phyloP scores from a whole-genome alignment of 2,888 invertebrate genomes.

The Caenorhabditis imperialis region DNA sequence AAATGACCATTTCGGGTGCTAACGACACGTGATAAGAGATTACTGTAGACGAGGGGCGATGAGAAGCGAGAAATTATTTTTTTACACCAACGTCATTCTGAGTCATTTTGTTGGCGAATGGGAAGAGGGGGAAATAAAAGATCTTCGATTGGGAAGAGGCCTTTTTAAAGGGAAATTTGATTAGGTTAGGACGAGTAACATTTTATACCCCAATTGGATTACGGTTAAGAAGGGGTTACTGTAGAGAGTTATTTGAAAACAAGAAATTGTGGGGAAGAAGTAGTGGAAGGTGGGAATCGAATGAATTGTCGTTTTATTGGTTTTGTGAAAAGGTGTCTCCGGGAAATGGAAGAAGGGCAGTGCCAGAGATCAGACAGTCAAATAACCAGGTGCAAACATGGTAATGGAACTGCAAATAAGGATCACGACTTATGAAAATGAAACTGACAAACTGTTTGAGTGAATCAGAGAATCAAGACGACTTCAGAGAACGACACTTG shows the following conservation, averaged over 20 bases:
- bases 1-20: conserved; percentile 38
- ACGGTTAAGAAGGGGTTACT: conserved; percentile 19
- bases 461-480: no score
- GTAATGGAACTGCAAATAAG: conserved; percentile 45
- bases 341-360: conserved; percentile 3
- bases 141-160: conserved; percentile 7
- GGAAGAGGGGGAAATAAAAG: conserved; percentile 3
- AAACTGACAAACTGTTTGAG: conserved; percentile 2
- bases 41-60: no score
- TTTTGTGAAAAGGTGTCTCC: conserved; percentile 33
- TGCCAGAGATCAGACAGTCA: conserved; percentile 45
- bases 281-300: conserved; percentile 8
- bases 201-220: conserved; percentile 37
- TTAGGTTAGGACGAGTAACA: conserved; percentile 25
- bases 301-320: conserved; percentile 33
- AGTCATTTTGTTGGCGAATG: conserved; percentile 28
- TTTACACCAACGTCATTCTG: conserved; percentile 15
- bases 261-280: not conserved
- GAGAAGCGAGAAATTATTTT: no score
- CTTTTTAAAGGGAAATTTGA: conserved; percentile 18
- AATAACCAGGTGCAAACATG: conserved; percentile 35
- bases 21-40: conserved; percentile 28
- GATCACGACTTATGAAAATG: conserved; percentile 25
- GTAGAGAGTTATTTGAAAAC: conserved; percentile 1
- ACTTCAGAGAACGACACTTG: not conserved